Percentiles rank a stretch among this genome's conserved stretches.
Conservation (phyloP, 2,797 vertebrate species). For the Orestias chungarensis region DNA sequence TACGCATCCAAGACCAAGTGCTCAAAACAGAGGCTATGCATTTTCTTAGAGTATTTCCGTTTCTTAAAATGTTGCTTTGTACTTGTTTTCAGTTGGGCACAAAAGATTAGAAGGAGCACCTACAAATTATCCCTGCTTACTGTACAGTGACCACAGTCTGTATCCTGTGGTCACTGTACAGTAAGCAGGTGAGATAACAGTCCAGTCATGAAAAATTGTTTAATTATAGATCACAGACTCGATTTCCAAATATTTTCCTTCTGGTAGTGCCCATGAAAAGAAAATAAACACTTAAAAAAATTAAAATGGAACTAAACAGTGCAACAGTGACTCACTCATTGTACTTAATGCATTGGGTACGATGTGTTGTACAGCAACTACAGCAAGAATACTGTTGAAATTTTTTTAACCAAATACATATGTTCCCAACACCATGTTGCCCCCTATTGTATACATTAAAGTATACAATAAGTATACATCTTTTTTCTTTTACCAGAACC, state of each 20-base stretch:
- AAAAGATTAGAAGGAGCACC: conserved; percentile 4
- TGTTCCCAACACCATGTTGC: neutral
- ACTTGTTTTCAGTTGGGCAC: conserved; percentile 9
- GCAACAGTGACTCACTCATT: neutral
- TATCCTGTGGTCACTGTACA: conserved; percentile 36
- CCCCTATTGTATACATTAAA: too few relatives aligned
- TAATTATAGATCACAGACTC: conserved; percentile 64
- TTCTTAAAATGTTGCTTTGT: neutral
- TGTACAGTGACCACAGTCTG: too few relatives aligned
- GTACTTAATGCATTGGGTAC: conserved; percentile 12
- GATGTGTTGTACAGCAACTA: conserved; percentile 16
- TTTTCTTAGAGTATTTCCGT: conserved; percentile 13
- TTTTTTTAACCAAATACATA: neutral
- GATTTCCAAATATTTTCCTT: conserved; percentile 46
- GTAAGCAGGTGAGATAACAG: conserved; percentile 49
- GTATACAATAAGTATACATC: too few relatives aligned
- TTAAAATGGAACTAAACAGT: conserved; percentile 5
- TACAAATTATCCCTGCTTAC: too few relatives aligned
- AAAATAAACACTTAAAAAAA: conserved; percentile 36
- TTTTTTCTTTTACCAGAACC: too few relatives aligned
- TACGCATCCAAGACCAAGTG: conserved; percentile 19
- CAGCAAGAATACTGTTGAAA: neutral
- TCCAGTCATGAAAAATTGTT: conserved; percentile 52
- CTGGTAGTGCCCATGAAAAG: conserved; percentile 52
- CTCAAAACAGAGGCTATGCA: conserved; percentile 8